These are phyloP conservation scores for Dendrolimus punctatus DNA, from an alignment of 1,140 invertebrate genomes.

Conservation along the genomic window DNA sequence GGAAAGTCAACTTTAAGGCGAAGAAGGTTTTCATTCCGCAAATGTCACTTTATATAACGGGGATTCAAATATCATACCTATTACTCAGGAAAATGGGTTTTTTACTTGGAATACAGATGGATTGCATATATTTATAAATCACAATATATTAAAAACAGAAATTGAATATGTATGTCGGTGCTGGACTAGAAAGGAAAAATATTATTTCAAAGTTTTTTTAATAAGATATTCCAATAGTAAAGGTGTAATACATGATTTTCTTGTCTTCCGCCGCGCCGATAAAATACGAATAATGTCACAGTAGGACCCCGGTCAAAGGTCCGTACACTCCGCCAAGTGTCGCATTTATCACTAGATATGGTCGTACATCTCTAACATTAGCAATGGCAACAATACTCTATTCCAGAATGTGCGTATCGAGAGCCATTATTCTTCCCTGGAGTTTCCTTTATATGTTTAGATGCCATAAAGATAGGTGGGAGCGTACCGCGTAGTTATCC, in stretches of 20 bases:
- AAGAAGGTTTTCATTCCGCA: not conserved
- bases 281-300: slow-evolving; percentile 17
- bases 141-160: not conserved
- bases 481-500: slow-evolving; percentile 26
- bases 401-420: slow-evolving; percentile 44
- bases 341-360: slow-evolving; percentile 26
- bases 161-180: not conserved
- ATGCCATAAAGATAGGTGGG: slow-evolving; percentile 49
- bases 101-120: too few species aligned
- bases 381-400: slow-evolving; percentile 34
- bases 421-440: slow-evolving; percentile 39
- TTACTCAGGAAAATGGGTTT: too few species aligned
- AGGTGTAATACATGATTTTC: too few species aligned
- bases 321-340: slow-evolving; percentile 6
- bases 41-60: not conserved
- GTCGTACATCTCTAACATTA: slow-evolving; percentile 29
- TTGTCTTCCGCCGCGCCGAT: not conserved
- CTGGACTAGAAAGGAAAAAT: not conserved
- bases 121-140: too few species aligned
- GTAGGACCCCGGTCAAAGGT: slow-evolving; percentile 18
- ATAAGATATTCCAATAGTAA: too few species aligned
- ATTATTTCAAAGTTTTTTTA: too few species aligned
- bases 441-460: slow-evolving; percentile 47
- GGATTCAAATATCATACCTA: too few species aligned
- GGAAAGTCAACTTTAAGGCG: not conserved